Percentiles rank a stretch among this genome's conserved stretches.
phyloP scores from a whole-genome alignment of 2,797 vertebrate species.

The Ceryle rudis region DNA sequence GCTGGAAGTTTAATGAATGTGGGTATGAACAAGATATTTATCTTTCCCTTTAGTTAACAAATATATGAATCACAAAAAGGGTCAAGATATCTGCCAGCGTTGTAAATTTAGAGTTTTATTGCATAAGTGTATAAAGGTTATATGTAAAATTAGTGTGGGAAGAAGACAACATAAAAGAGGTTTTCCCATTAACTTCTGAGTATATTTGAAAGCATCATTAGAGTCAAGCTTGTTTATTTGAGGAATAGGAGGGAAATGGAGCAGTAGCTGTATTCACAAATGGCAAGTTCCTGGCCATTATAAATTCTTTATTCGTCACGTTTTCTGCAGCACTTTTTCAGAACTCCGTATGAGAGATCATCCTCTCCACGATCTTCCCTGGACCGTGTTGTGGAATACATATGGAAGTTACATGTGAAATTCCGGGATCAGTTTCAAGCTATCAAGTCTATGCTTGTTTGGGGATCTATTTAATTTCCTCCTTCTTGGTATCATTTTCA shows the following conservation, averaged over 20 bases:
- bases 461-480: neutral
- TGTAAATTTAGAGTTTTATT: neutral
- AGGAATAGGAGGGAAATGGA: neutral
- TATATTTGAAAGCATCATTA: neutral
- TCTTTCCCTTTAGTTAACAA: neutral
- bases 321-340: neutral
- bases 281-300: neutral
- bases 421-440: neutral
- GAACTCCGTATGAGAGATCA: neutral
- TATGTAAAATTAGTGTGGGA: constrained; percentile 19
- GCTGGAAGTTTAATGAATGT: neutral
- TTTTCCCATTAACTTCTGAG: constrained; percentile 1
- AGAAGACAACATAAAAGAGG: neutral
- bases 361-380: neutral
- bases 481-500: neutral
- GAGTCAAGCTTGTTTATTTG: constrained; percentile 22
- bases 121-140: neutral
- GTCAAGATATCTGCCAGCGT: neutral
- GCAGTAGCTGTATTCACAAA: neutral
- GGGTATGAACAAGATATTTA: neutral
- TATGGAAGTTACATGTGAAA: neutral
- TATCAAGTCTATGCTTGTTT: neutral
- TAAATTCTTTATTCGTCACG: neutral
- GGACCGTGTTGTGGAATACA: neutral
- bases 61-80: neutral